Conservation (phyloP, 2,113 vertebrate species). For the Hyperoodon ampullatus region DNA sequence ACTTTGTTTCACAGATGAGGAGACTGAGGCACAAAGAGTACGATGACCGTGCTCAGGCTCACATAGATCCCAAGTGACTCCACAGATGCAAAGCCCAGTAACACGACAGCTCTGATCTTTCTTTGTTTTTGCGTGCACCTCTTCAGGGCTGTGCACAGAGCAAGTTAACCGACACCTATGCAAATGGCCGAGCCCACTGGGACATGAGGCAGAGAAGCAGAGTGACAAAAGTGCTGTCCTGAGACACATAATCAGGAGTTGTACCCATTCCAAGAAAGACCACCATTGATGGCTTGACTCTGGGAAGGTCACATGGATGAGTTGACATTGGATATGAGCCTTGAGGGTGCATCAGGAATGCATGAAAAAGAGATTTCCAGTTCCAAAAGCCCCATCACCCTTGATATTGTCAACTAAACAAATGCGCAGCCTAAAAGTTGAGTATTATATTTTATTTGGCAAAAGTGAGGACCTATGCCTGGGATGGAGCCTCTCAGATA, state of each 20-base stretch:
- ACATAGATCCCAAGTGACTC: not conserved
- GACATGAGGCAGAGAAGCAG: not conserved
- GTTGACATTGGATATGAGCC: not conserved
- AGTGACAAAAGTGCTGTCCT: too few species aligned
- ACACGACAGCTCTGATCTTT: not conserved
- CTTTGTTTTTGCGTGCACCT: not conserved
- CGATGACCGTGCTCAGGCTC: not conserved
- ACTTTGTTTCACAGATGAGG: not conserved
- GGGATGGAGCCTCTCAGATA: not conserved
- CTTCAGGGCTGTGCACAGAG: not conserved
- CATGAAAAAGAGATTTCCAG: not conserved
- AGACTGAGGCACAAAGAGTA: not conserved
- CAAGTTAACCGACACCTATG: not conserved
- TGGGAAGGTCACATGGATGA: not conserved
- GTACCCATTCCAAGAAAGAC: not conserved
- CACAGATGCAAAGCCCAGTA: not conserved
- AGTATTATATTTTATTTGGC: not conserved
- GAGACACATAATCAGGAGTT: accelerated
- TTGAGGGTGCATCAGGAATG: not conserved
- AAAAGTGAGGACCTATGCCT: not conserved
- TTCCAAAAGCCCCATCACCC: not conserved
- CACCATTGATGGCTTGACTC: not conserved
- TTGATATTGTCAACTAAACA: not conserved
- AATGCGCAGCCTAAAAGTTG: not conserved
- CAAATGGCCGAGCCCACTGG: accelerated